phyloP scores from a whole-genome alignment of 37 sponge, comb jelly and placozoan genomes.

The Aphrocallistes beatrix region DNA sequence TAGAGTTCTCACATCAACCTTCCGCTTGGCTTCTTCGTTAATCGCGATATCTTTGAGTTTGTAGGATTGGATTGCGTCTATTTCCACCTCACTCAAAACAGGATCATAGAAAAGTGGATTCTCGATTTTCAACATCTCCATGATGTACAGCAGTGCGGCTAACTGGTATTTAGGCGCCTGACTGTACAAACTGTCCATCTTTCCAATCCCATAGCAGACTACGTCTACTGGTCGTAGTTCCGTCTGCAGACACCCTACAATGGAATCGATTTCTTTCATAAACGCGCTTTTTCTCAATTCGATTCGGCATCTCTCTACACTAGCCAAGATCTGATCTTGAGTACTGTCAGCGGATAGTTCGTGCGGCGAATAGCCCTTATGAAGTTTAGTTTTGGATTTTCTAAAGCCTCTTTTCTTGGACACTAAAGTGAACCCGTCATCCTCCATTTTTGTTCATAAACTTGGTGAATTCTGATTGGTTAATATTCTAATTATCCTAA shows the following conservation, averaged over 20 bases:
- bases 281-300: background rate
- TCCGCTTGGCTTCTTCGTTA: background rate
- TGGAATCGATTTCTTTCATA: background rate
- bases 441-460: background rate
- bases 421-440: slow-evolving; percentile 1
- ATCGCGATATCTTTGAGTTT: background rate
- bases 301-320: background rate
- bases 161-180: slow-evolving; percentile 12
- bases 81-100: background rate
- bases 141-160: background rate
- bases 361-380: background rate
- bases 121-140: background rate
- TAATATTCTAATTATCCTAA: no score
- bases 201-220: background rate
- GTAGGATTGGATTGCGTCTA: background rate
- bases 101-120: background rate
- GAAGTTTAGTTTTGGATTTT: background rate
- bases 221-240: background rate
- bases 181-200: background rate
- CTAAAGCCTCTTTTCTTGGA: background rate
- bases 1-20: background rate
- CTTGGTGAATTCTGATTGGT: background rate
- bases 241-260: background rate
- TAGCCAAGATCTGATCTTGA: background rate
- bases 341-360: background rate